Base-by-base conservation (phyloP, 2,797 vertebrate genomes). In the Dendrocincla fuliginosa region DNA sequence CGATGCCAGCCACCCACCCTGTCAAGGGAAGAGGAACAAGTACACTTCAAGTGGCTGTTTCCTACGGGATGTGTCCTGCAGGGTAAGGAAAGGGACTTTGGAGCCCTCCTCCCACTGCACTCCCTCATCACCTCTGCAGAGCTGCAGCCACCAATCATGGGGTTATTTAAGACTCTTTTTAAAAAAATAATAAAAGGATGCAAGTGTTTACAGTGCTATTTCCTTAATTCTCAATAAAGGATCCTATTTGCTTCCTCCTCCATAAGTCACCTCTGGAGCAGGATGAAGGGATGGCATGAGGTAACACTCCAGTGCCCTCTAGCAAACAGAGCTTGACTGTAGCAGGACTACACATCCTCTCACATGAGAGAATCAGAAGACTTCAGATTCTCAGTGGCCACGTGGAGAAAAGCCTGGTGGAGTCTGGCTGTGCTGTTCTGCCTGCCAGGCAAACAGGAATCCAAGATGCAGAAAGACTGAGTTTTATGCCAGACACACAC, bases 221-320 rank as follows among this genome's bases (percentile, higher is more conserved):
- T 94, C 91, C 95, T 95, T 93, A 91, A 94, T 93, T 95, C 82
- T 50, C 92, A 85, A 61, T 92, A 85, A 87, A 89, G 78, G 68
- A 83, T 78, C 87, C 69, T 81, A 89, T 91, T 95, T 73, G 65
- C 82, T 97, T 96, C 95, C 90, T 91, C 69, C 82, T 80, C 69
- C 61, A 32, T 89, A 84, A 93, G 87, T 89, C 89, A 86, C 42
- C 25, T 71, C 89, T 55, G 50, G 32, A 60, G 60, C 81, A 89
- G 89, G 79, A 84, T 37, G 69, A 77, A 84, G 52, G 57, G 28
- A 59, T 4, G 16, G 33, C 0, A 0, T 44, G 61, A 93, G 61
- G 65, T 86, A 86, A 80, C 20, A 9, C 61, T 59, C 67, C 84
- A 63, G 82, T 75, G 82, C 79, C 91, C 82, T 89, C 75, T 80